These are phyloP conservation scores for Melanaphis sacchari DNA, from an alignment of 1,140 invertebrate species.

Conservation along the genomic window DNA sequence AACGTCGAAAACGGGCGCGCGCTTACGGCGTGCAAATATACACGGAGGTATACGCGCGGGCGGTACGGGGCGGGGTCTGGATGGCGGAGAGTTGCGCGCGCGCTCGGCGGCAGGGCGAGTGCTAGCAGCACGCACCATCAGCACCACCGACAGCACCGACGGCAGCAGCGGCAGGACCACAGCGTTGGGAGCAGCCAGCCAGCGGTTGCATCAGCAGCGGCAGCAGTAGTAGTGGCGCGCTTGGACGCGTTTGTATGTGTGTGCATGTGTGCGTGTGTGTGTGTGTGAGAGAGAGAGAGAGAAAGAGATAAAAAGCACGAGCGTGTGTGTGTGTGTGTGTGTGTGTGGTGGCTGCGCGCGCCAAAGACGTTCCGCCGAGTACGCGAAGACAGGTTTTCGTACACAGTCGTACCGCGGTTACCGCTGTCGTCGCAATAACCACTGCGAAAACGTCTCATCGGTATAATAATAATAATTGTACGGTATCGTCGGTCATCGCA, in stretches of 20 bases:
- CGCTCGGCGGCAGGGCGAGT: neutral
- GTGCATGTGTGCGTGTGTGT: neutral
- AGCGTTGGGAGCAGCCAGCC: conserved; percentile 2
- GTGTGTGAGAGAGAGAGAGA: neutral
- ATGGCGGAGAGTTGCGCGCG: neutral
- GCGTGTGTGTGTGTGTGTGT: neutral
- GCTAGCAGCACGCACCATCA: neutral
- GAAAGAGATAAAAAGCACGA: neutral
- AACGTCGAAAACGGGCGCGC: neutral
- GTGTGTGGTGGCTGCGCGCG: neutral
- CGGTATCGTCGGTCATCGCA: neutral
- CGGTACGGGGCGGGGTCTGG: neutral
- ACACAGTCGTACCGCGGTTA: neutral
- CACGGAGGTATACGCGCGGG: neutral
- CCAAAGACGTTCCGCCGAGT: neutral
- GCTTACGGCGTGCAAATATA: neutral
- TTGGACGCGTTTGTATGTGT: neutral
- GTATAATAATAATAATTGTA: neutral
- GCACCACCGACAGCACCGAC: neutral
- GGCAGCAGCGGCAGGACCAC: conserved; percentile 7
- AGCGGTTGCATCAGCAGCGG: neutral
- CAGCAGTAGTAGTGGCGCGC: neutral
- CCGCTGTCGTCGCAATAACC: neutral
- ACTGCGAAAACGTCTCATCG: neutral
- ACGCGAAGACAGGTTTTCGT: neutral